Conservation (phyloP, 2,888 invertebrate species). For the Nomada goodeniana region DNA sequence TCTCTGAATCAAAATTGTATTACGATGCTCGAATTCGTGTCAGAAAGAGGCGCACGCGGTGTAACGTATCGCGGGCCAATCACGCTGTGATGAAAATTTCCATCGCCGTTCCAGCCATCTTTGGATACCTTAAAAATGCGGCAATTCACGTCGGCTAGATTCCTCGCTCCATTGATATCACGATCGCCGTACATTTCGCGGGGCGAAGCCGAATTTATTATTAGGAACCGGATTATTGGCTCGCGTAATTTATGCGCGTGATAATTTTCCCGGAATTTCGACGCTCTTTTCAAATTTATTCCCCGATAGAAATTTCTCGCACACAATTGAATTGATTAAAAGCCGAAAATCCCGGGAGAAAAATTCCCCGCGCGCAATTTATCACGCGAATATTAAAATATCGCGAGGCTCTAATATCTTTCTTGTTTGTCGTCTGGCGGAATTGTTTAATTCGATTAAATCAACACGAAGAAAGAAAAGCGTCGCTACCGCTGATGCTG, state of each 20-base stretch:
- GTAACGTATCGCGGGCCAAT: constrained; percentile 51
- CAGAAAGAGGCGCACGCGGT: constrained; percentile 10
- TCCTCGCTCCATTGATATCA: constrained; percentile 11
- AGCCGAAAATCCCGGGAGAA: no score
- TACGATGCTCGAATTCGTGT: no score
- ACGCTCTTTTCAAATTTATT: not conserved
- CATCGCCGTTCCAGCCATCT: constrained; percentile 35
- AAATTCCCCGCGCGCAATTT: not conserved
- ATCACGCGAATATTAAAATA: not conserved
- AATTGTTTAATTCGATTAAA: no score
- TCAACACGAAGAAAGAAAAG: no score
- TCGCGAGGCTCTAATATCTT: not conserved
- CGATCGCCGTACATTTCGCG: constrained; percentile 9
- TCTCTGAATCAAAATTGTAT: no score
- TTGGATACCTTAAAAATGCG: constrained; percentile 42
- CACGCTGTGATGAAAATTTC: constrained; percentile 68
- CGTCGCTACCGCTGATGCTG: no score
- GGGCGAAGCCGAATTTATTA: constrained; percentile 8
- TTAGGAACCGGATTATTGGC: constrained; percentile 7
- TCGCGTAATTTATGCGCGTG: constrained; percentile 11
- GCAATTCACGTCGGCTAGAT: constrained; percentile 29
- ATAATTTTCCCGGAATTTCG: not conserved
- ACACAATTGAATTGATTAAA: no score
- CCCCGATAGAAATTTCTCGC: not conserved
- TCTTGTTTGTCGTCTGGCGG: no score